Base-by-base conservation (phyloP, 1,140 invertebrate species). In the Aphaenogaster rudis region DNA sequence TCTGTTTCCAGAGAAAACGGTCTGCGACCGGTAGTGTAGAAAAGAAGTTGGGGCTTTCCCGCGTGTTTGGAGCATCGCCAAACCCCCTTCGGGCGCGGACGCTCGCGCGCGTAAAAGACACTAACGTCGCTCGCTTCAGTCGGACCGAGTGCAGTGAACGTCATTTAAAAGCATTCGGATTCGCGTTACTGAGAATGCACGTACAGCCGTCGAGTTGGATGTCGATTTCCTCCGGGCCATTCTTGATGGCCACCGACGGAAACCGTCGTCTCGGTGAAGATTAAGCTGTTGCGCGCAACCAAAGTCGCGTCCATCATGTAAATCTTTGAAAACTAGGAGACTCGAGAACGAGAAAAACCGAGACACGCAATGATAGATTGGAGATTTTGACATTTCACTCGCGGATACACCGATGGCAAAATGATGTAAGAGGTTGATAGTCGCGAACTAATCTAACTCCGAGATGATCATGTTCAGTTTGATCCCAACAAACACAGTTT, bases 161-260 rank as follows among this genome's bases (percentile, higher is more conserved):
- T 45, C 54, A 78, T 86, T 86, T 86, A 81, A 86, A 86, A 86
- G 85, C 85, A 86, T 78, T 28, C 71, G 84, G 50, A 78, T 86
- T 86, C 76, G 77, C 84, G 39, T 78, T 78, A 67, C 54, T 13
- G 61, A n/a, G 63, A 21, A 79, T 78, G 39, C 74, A 79, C 72
- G 84, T 67, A 57, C 28, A 21, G 13, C 4, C 39, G n/a, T 15
- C 17, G 52, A 59, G 15, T 74, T 50, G 69, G 71, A 84, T 84
- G 71, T 84, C 71, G 71, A 72, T 84, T 76, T 76, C 71, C 57
- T 84, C 7, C 42, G 54, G 69, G 36, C 33, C 5, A 50, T 67
- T 82, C 54, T 17, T n/a, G 17, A 45, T 28, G n/a, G 36, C 33
- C 33, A 61, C 45, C 45, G 0, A 52, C 45, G 45, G 67, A n/a